Base-by-base conservation (phyloP, 2,797 vertebrate species). In the Bovichtus variegatus region DNA sequence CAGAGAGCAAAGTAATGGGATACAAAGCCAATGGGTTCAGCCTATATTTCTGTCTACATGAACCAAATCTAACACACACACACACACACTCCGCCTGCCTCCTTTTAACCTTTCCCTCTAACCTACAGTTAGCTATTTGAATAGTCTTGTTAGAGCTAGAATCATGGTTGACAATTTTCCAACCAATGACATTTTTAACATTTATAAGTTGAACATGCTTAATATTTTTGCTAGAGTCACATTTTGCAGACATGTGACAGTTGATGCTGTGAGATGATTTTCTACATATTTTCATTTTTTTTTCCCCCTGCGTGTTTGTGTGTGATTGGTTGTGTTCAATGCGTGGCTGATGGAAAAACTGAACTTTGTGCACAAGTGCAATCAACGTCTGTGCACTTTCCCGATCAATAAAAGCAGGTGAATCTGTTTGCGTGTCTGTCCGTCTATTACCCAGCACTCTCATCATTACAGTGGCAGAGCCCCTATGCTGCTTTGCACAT, bases 1-100 rank as follows among this genome's bases (percentile, higher is more conserved):
- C 93, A 93, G 78, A 94, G 80, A 87, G 91, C 76, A 76, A 87
- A 93, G 92, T 93, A 94, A 94, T 93, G 92, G 91, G 80, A 93
- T 93, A 93, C 90, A 90, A 87, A 86, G 80, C 90, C 85, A 90
- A 75, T n/a, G 82, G 87, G 84, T 91, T 88, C 73, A 79, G 72
- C 62, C 89, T 86, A 90, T 90, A 90, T 85, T 89, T 91, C 86
- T 87, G 79, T 85, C 81, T 62, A 80, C 83, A 88, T 71, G 78
- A 69, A 58, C 74, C 75, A 71, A 67, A 76, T 86, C 75, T 89
- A 76, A 79, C 78, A 81, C 57, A n/a, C n/a, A 79, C 78, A 81
- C 57, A n/a, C n/a, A n/a, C n/a, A 8, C 66, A 61, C 79, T 76
- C 47, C n/a, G 29, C 71, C 58, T 57, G 69, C 66, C 31, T 23